Base-by-base conservation (phyloP, 2,797 vertebrate genomes). In the Propithecus perrieri region DNA sequence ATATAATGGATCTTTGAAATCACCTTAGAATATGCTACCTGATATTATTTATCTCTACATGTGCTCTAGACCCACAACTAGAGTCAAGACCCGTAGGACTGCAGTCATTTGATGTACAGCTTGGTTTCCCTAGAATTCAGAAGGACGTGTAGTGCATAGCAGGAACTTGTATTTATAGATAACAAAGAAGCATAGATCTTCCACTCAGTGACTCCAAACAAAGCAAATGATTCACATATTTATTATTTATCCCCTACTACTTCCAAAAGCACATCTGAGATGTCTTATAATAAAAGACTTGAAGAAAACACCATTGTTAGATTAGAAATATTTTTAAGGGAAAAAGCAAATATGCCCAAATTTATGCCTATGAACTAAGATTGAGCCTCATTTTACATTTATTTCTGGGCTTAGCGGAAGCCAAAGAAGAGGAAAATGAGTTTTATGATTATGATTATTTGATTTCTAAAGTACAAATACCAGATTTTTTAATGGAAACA, bases 401-500 rank as follows among this genome's bases (percentile, higher is more conserved):
- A 30, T 72, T 94, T 89, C 41, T 81, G 69, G 20, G 15, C 14
- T 80, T 50, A 91, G 53, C 65, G 24, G 38, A 90, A 88, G 26
- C 28, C 33, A 24, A 50, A 3, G 3, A 7, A 72, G 53, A 92
- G 41, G 41, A 90, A 93, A 85, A 88, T 61, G 38, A 48, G n/a
- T 80, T 78, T 55, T 80, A 38, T 59, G 7, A 74, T 74, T 71
- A 76, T n/a, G 55, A 71, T 63, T 79, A 53, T 59, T 89, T 84
- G 26, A 92, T 76, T 78, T 83, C 20, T 26, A 43, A 80, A 85
- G 30, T 91, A 86, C 0, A 90, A 11, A 30, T 59, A 46, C 2
- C 22, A 78, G n/a, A 80, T 97, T 14, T 93, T 72, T 79, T 20
- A 94, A 76, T 72, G 30, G 28, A 92, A 93, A 86, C 38, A 41